Base-by-base conservation (phyloP, 1,140 invertebrate genomes). In the Myzus persicae region DNA sequence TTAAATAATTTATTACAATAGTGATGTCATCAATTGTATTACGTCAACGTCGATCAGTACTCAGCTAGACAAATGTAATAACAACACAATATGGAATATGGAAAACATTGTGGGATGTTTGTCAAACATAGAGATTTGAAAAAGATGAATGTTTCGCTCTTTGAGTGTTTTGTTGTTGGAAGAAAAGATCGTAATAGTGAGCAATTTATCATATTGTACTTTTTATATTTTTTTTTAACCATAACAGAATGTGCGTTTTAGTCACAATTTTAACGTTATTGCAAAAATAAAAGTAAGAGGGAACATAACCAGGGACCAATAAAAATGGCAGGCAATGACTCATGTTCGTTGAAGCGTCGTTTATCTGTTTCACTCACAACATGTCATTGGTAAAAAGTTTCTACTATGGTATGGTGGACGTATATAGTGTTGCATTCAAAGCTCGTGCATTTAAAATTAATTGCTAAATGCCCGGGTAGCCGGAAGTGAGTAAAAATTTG, bases 391-490 rank as follows among this genome's bases (percentile, higher is more conserved):
- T 20, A 91, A 81, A 91, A 76, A 76, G 8, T 46, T 91, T 44
- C 18, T 92, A 92, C 76, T 82, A 67, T n/a, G 40, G 54, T 20
- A 38, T 22, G n/a, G n/a, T 6, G 76, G 44, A 46, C 26, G 22
- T 24, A n/a, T 44, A 38, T 54, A 46, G 91, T 85, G 48, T 48
- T 54, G 81, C 91, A 93, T 93, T 85, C 81, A 93, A 93, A 93
- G 81, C 81, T 85, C 46, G 81, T 93, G 91, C 91, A 85, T 85
- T 54, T 67, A 3, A 76, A 67, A 91, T 36, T 36, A 82, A 82
- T 91, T 14, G 44, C 22, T 44, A 38, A 26, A 84, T 38, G 26
- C 40, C 44, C 46, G 91, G 38, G 26, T 85, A 93, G 46, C 91
- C 46, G 40, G 40, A 42, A 22, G 81, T 93, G 81, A 93, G 36